phyloP scores from a whole-genome alignment of 2,888 invertebrate genomes.

The Gymnocheta viridis region DNA sequence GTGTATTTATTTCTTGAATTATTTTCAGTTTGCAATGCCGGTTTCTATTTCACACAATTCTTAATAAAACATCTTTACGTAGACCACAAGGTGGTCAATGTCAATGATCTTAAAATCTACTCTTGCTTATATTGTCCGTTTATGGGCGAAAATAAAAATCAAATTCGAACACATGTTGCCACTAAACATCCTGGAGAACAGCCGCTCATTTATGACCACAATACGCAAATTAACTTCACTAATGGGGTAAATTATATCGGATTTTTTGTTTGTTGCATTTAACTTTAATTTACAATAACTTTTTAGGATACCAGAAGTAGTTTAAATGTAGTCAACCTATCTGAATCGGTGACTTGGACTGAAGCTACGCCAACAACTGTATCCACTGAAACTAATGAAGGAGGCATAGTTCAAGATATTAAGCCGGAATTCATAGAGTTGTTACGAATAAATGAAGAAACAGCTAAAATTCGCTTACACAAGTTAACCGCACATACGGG shows the following conservation, averaged over 20 bases:
- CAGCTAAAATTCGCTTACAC: constrained; percentile 47
- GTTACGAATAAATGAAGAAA: constrained; percentile 56
- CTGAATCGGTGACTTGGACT: constrained; percentile 14
- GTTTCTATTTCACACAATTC: constrained; percentile 44
- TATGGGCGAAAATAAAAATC: constrained; percentile 12
- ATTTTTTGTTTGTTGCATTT: neutral
- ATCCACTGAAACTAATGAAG: neutral
- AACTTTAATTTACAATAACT: neutral
- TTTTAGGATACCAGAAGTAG: constrained; percentile 41
- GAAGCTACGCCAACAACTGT: neutral
- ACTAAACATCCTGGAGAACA: constrained; percentile 67
- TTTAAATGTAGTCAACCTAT: constrained; percentile 20
- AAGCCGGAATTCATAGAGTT: constrained; percentile 59
- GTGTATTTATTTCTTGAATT: too few species aligned
- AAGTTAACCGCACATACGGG: constrained; percentile 69
- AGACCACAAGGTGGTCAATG: neutral
- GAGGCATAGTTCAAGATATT: constrained; percentile 23
- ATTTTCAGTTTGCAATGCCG: constrained; percentile 58
- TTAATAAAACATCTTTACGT: constrained; percentile 15
- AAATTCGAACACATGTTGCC: constrained; percentile 67
- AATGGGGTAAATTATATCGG: constrained; percentile 51
- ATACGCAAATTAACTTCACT: neutral
- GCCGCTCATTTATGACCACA: constrained; percentile 64
- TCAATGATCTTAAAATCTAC: constrained; percentile 45
- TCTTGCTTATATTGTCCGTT: constrained; percentile 70